Evolutionary conservation across 2,113 vertebrate genomes (phyloP), one percentile per base, ranked within the genome.

Genomic region (Polyodon spathula): DNA sequence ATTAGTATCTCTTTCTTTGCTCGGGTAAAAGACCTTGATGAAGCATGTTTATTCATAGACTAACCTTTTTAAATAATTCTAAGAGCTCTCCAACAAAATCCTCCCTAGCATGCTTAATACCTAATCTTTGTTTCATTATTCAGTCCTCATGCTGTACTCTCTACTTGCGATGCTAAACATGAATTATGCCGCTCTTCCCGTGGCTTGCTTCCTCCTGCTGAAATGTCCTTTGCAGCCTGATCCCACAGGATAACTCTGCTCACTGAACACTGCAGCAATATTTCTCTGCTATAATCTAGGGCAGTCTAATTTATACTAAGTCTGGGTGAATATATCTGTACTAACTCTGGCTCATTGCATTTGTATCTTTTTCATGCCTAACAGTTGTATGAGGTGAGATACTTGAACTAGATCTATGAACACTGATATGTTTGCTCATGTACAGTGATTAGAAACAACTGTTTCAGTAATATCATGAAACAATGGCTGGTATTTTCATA

Each of bases 51-150:
- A 97, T 97, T 97, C 92, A 96, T 96, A 91, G 89, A 83, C 87
- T 94, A 95, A 96, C 92, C 92, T 96, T 94, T 97, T 95, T 91
- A 91, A 94, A 95, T 94, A 94, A 94, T 96, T 94, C 89, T 83
- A 90, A 89, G 90, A 93, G 91, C 88, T 90, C 89, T 92, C 83
- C 83, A 89, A 88, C 88, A 84, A 90, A 87, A 89, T 84, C 90
- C 87, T 93, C 91, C 84, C 86, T 87, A 85, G 91, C 89, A 93
- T 95, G 84, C 88, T 82, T 90, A 94, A 91, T 89, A 86, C 85
- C 86, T 90, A 6, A 77, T 87, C 91, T 93, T 89, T 90, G 87
- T 93, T 94, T 93, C 89, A 93, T 93, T 93, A 95, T 96, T 94
- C 92, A 91, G 64, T 77, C 83, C 89, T 88, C 86, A 86, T 83